Conservation (phyloP, 2,888 invertebrate genomes). For the Drosophila longiperda region DNA sequence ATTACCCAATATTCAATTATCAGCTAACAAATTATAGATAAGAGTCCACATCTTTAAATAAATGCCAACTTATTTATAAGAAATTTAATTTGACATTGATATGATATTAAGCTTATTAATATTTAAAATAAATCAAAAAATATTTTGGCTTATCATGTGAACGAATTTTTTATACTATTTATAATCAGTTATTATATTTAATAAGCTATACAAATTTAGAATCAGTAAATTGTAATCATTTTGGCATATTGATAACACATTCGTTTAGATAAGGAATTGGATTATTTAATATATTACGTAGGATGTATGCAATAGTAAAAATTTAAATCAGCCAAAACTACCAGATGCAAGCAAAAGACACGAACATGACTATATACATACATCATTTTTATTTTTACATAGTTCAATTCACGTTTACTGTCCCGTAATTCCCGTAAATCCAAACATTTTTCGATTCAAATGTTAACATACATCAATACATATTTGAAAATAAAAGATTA, state of each 20-base stretch:
- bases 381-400: background rate
- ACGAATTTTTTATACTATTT: conserved; percentile 4
- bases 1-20: background rate
- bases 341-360: background rate
- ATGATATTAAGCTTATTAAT: conserved; percentile 7
- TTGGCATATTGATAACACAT: background rate
- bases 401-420: background rate
- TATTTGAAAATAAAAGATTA: background rate
- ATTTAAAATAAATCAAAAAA: conserved; percentile 2
- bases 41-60: background rate
- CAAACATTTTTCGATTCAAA: background rate
- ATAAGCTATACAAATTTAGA: background rate
- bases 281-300: background rate
- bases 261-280: background rate
- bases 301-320: background rate
- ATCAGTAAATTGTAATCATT: background rate
- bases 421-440: background rate
- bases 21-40: background rate
- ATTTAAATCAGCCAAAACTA: background rate
- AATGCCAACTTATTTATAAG: background rate
- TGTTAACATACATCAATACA: background rate
- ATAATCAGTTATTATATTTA: background rate
- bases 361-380: background rate
- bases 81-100: conserved; percentile 8
- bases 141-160: conserved; percentile 3